Evolutionary conservation across 1,140 invertebrate species (phyloP).

Genomic region (Bombus pyrosoma): DNA sequence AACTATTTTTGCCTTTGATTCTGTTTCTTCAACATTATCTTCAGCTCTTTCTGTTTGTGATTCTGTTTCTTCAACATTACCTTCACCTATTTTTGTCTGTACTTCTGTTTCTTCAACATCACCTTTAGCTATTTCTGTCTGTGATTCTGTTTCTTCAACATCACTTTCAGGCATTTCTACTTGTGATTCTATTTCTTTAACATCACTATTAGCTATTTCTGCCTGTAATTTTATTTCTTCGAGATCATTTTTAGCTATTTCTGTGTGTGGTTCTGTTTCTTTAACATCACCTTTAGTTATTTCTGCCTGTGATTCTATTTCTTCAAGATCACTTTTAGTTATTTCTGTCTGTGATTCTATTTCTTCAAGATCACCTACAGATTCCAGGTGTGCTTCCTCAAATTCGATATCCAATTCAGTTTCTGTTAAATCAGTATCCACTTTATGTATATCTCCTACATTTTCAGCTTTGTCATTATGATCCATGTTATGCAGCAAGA

Average conservation of each 20-base stretch:
- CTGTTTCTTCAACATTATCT: no score
- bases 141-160: not conserved
- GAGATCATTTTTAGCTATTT: slow-evolving; percentile 33
- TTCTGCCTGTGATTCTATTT: slow-evolving; percentile 11
- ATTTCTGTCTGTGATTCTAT: not conserved
- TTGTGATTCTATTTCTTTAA: no score
- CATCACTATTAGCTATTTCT: no score
- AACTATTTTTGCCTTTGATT: no score
- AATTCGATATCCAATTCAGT: slow-evolving; percentile 23
- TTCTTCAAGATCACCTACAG: slow-evolving; percentile 52
- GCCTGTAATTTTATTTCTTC: slow-evolving; percentile 23
- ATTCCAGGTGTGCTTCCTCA: slow-evolving; percentile 50
- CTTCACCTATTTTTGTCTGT: no score
- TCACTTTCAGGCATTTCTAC: not conserved
- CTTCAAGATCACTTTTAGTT: slow-evolving; percentile 26
- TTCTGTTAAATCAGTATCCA: not conserved
- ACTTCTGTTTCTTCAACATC: no score
- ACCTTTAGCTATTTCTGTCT: no score
- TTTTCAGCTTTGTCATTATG: slow-evolving; percentile 14
- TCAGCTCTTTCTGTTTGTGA: no score
- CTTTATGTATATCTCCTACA: not conserved
- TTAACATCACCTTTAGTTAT: not conserved
- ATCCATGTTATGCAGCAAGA: slow-evolving; percentile 33
- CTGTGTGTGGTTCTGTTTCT: fast-evolving
- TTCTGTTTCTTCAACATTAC: no score